Conservation (phyloP, 1,140 invertebrate genomes). For the Samia ricini region DNA sequence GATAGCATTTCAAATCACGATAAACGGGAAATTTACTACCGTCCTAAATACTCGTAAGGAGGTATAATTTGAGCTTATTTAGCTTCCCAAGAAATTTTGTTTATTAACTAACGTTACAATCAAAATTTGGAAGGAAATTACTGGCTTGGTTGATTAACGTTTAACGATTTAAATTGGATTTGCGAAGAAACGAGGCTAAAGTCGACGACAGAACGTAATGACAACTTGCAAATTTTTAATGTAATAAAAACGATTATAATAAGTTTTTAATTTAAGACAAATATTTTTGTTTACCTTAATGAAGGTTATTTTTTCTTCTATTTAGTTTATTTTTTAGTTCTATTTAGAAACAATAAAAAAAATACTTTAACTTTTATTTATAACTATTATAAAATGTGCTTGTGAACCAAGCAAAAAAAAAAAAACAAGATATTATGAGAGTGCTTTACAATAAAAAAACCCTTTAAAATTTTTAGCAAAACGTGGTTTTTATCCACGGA, state of each 20-base stretch:
- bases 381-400: no score
- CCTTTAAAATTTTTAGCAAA: no score
- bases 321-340: no score
- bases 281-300: no score
- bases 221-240: not conserved
- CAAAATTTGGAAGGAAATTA: conserved; percentile 16
- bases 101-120: conserved; percentile 5
- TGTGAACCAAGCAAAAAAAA: no score
- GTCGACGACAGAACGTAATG: not conserved
- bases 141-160: conserved; percentile 9
- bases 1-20: conserved; percentile 52
- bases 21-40: conserved; percentile 52
- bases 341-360: no score
- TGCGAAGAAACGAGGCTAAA: not conserved
- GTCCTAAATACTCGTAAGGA: conserved; percentile 36
- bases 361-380: no score
- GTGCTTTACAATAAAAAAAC: no score
- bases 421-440: no score
- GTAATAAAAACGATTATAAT: not conserved
- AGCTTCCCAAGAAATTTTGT: conserved; percentile 11
- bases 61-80: conserved; percentile 15
- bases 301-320: no score
- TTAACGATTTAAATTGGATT: not conserved
- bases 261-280: not conserved
- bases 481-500: no score